phyloP scores from a whole-genome alignment of 2,113 vertebrate species.

The Cettia cetti region DNA sequence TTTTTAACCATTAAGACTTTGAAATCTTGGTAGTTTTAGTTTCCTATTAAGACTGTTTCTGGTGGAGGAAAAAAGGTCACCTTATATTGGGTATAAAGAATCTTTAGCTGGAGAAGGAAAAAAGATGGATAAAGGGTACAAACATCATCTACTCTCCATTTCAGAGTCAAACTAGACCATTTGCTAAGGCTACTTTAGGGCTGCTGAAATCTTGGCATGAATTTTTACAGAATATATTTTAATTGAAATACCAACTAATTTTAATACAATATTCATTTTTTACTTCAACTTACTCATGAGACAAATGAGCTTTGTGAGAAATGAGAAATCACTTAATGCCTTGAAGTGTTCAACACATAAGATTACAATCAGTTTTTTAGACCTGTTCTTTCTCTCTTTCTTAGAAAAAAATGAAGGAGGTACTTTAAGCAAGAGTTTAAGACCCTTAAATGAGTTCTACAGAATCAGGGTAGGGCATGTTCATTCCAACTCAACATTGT shows the following conservation, averaged over 20 bases:
- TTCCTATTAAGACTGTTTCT: background rate
- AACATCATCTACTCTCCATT: background rate
- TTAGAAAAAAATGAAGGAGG: background rate
- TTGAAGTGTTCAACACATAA: background rate
- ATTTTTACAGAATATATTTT: background rate
- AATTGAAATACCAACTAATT: background rate
- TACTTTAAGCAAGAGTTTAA: background rate
- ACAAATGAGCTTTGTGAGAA: background rate
- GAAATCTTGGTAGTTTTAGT: background rate
- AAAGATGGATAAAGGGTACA: background rate
- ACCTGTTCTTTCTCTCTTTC: background rate
- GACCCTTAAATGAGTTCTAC: background rate
- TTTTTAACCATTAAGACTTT: background rate
- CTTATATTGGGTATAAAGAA: background rate
- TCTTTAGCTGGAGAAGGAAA: background rate
- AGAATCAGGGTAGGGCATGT: background rate
- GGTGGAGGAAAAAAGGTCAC: background rate
- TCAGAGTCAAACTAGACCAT: background rate
- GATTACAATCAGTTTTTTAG: background rate
- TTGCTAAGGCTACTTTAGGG: background rate
- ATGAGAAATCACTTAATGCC: background rate
- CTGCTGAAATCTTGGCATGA: background rate
- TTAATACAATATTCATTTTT: background rate
- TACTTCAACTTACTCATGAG: background rate
- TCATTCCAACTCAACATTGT: background rate